These are phyloP conservation scores for Ptychoptera albimana DNA, from an alignment of 2,888 invertebrate species.

Conservation along the genomic window DNA sequence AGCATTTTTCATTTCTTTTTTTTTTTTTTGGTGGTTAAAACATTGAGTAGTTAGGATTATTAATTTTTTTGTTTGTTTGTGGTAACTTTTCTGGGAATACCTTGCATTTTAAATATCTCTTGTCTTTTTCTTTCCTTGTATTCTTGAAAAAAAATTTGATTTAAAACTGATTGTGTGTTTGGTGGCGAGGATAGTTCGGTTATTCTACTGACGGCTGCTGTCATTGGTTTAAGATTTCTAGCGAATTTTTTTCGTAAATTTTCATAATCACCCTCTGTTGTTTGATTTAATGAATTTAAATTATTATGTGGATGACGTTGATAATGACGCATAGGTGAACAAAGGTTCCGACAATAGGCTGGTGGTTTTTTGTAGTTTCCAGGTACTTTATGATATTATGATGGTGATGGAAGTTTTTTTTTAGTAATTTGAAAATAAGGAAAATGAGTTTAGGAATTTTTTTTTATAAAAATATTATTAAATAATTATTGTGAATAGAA, in stretches of 20 bases:
- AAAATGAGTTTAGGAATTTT: not conserved
- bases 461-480: not conserved
- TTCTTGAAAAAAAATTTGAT: conserved; percentile 7
- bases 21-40: not conserved
- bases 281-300: no score
- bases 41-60: not conserved
- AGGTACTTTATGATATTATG: conserved; percentile 17
- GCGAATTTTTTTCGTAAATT: no score
- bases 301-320: conserved; percentile 13
- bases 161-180: conserved; percentile 1
- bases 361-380: conserved; percentile 25
- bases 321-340: conserved; percentile 24
- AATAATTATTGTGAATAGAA: no score
- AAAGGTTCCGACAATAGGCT: conserved; percentile 31
- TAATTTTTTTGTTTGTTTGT: conserved; percentile 5
- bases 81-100: conserved; percentile 24
- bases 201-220: no score
- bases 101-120: conserved; percentile 28
- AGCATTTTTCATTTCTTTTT: not conserved
- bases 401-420: no score
- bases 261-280: no score
- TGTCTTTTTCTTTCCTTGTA: conserved; percentile 29
- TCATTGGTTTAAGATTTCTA: no score
- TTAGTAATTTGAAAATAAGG: not conserved
- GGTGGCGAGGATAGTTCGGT: no score